Evolutionary conservation across 2,113 vertebrate species (phyloP), one percentile per base, ranked within the genome.

Genomic region (Leucopternis melanops): DNA sequence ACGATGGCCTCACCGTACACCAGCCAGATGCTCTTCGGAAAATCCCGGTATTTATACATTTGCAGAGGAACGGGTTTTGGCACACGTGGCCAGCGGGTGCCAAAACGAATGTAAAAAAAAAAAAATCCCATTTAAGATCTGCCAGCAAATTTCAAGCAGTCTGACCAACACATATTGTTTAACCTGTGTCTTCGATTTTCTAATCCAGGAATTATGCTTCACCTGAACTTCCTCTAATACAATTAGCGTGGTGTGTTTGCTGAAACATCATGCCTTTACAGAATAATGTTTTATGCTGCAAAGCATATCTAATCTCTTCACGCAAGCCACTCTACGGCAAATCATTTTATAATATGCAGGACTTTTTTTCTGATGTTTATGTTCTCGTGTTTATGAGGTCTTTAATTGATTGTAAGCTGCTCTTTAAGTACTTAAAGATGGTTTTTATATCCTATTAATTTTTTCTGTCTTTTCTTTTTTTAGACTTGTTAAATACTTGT

Each of bases 251-350:
- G 84, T 73, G 87, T 80, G 94, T 92, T 95, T 95, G 93, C 93
- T 95, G 91, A 91, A 96, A 97, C 62, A 90, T 90, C 91, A 97
- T 91, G 91, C 92, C 85, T 95, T 95, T 81, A 92, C 86, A 94
- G 91, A 96, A 96, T 85, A 80, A 96, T 95, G 92, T 95, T 96
- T 87, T 91, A 75, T 88, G 91, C 94, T 91, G 90, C 87, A 93
- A 88, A 95, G 92, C 95, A 94, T 93, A 80, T 85, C 87, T 97
- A 96, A 97, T 96, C 95, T 97, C 92, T 94, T 96, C 93, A 97
- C 1, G 8, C 93, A 88, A 97, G 84, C 91, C 74, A 86, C 38
- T 95, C 86, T 52, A 54, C 0, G 0, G 93, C 71, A 97, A 97
- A 96, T 97, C 93, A 96, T 95, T 91, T 95, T 83, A 91, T 93